phyloP scores from a whole-genome alignment of 2,797 vertebrate species.

The Trachurus trachurus region DNA sequence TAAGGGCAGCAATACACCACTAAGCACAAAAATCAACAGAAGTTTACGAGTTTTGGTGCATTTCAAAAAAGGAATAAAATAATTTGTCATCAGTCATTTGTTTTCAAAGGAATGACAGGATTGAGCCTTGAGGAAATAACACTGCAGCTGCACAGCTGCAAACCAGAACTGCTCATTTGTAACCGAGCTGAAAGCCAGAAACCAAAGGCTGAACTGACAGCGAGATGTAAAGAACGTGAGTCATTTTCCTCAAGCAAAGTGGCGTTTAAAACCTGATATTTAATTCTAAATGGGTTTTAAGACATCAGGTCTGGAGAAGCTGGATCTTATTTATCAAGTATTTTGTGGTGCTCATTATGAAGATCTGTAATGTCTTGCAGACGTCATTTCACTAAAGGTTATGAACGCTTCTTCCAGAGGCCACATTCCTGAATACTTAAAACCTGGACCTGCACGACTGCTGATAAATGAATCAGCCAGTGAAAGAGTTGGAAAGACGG shows the following conservation, averaged over 20 bases:
- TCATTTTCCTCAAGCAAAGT: neutral
- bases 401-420: neutral
- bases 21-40: constrained; percentile 4
- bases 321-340: constrained; percentile 12
- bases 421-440: constrained; percentile 29
- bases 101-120: constrained; percentile 10
- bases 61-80: neutral
- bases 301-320: neutral
- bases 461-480: constrained; percentile 17
- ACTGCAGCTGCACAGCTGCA: constrained; percentile 15
- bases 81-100: neutral
- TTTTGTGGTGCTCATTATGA: neutral
- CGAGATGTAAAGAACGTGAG: neutral
- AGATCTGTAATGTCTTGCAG: too few species aligned
- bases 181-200: constrained; percentile 16
- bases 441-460: constrained; percentile 19
- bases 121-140: constrained; percentile 22
- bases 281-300: neutral
- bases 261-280: neutral
- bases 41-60: constrained; percentile 18
- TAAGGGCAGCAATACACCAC: neutral
- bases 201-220: constrained; percentile 12
- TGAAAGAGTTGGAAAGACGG: constrained; percentile 34
- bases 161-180: constrained; percentile 29
- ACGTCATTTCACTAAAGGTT: neutral